phyloP scores from a whole-genome alignment of 2,888 invertebrate species.

The Boloria euphrosyne region DNA sequence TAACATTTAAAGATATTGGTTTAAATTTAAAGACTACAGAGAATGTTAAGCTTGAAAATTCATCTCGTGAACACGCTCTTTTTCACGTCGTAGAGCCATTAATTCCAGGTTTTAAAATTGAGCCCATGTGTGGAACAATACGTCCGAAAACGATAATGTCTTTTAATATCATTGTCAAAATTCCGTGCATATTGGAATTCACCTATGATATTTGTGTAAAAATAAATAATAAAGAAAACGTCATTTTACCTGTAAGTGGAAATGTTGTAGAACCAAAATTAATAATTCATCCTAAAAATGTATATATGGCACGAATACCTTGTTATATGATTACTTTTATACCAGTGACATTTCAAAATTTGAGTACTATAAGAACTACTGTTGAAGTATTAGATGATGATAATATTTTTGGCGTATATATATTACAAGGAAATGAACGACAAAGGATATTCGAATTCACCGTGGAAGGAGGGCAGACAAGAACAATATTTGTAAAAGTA shows the following conservation, averaged over 20 bases:
- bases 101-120: slow-evolving; percentile 71
- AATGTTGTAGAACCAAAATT: slow-evolving; percentile 77
- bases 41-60: slow-evolving; percentile 77
- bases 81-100: slow-evolving; percentile 77
- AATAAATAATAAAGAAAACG: slow-evolving; percentile 73
- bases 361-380: slow-evolving; percentile 53
- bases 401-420: slow-evolving; percentile 65
- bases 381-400: slow-evolving; percentile 66
- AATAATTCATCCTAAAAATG: slow-evolving; percentile 70
- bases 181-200: slow-evolving; percentile 70
- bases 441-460: slow-evolving; percentile 56
- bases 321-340: slow-evolving; percentile 65
- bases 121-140: slow-evolving; percentile 78
- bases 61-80: slow-evolving; percentile 75
- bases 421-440: slow-evolving; percentile 65
- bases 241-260: slow-evolving; percentile 69
- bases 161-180: slow-evolving; percentile 70
- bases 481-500: slow-evolving; percentile 67
- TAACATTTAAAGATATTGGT: slow-evolving; percentile 69
- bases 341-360: slow-evolving; percentile 68
- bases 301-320: slow-evolving; percentile 77
- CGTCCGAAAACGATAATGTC: slow-evolving; percentile 74
- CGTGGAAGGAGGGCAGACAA: slow-evolving; percentile 65
- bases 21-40: slow-evolving; percentile 66
- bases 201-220: slow-evolving; percentile 63